These are phyloP conservation scores for Chunga burmeisteri DNA, from an alignment of 2,113 vertebrate genomes.

Conservation along the genomic window DNA sequence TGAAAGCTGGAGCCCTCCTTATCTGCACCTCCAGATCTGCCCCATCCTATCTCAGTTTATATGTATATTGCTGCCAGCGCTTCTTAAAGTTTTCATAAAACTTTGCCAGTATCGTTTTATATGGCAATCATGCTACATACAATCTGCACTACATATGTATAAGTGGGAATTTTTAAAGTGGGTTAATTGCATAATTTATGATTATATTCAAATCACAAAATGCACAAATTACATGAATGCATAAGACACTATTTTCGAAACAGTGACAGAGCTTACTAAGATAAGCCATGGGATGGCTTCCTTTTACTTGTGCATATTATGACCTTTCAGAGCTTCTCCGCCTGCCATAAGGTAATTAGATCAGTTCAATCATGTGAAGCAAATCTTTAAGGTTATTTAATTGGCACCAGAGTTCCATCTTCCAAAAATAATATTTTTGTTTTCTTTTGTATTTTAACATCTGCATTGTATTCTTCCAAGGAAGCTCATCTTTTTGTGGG, in stretches of 20 bases:
- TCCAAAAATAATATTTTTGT: neutral
- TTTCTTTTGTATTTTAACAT: neutral
- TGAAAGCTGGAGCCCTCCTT: neutral
- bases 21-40: neutral
- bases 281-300: neutral
- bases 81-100: neutral
- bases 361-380: neutral
- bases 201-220: neutral
- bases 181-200: neutral
- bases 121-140: neutral
- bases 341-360: neutral
- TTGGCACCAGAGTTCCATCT: neutral
- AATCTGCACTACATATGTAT: neutral
- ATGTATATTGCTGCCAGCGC: neutral
- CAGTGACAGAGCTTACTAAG: neutral
- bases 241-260: neutral
- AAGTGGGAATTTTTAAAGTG: neutral
- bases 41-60: neutral
- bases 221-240: neutral
- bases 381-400: neutral
- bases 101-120: neutral
- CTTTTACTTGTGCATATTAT: neutral
- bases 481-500: neutral
- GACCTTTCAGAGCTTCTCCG: neutral
- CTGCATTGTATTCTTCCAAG: neutral